Percentiles rank a stretch among this genome's conserved stretches.
Conservation (phyloP, 2,888 invertebrate species). For the Apoderus coryli region DNA sequence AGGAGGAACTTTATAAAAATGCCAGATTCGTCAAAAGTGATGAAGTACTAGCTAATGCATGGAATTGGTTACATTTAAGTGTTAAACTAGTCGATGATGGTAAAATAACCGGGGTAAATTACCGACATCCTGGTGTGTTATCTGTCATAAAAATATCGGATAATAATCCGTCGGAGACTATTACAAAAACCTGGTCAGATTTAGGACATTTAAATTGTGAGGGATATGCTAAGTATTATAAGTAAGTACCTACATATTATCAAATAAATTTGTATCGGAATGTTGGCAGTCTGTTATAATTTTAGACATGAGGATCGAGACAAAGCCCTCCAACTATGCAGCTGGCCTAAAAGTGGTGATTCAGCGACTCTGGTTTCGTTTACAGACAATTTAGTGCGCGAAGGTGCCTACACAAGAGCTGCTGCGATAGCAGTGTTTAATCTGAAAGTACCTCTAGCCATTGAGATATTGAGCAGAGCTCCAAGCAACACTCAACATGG, state of each 20-base stretch:
- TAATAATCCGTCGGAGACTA: conserved; percentile 43
- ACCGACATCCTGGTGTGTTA: conserved; percentile 48
- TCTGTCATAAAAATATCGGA: conserved; percentile 38
- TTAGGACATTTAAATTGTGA: conserved; percentile 40
- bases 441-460: conserved; percentile 67
- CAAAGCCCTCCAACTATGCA: conserved; percentile 72
- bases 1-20: conserved; percentile 65
- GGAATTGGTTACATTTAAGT: conserved; percentile 70
- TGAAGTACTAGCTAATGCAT: conserved; percentile 59
- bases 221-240: conserved; percentile 39
- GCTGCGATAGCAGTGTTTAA: conserved; percentile 88
- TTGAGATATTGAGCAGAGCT: conserved; percentile 71
- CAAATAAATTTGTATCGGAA: conserved; percentile 1
- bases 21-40: conserved; percentile 66
- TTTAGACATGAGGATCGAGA: conserved; percentile 58
- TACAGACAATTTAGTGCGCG: conserved; percentile 55
- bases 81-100: conserved; percentile 54
- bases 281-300: conserved; percentile 5
- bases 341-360: conserved; percentile 76
- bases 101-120: conserved; percentile 31
- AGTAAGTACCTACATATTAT: conserved; percentile 28
- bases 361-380: conserved; percentile 38
- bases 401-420: conserved; percentile 63
- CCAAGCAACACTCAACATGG: conserved; percentile 28
- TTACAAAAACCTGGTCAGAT: conserved; percentile 48